phyloP scores from a whole-genome alignment of 2,797 vertebrate species.

The Allobates femoralis region DNA sequence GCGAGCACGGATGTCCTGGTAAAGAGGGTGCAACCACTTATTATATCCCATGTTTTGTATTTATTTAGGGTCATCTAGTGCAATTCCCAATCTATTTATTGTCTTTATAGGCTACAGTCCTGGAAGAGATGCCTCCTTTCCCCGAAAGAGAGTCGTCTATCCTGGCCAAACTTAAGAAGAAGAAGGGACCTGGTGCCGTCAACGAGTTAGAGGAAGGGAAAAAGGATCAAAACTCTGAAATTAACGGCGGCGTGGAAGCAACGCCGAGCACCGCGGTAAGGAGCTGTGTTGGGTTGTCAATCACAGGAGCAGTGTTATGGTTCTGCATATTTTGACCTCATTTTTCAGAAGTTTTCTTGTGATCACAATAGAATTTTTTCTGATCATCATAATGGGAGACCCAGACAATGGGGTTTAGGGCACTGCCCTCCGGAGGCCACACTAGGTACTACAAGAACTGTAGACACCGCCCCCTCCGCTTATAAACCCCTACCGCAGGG shows the following conservation, averaged over 20 bases:
- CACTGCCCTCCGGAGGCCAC: too few relatives aligned
- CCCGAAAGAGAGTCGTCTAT: constrained; percentile 75
- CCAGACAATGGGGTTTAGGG: too few relatives aligned
- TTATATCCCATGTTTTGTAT: neutral
- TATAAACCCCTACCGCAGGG: too few relatives aligned
- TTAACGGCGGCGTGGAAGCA: constrained; percentile 85
- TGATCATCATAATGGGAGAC: too few relatives aligned
- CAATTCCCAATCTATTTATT: neutral
- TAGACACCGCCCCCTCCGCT: too few relatives aligned
- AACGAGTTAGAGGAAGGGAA: constrained; percentile 78
- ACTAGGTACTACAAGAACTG: too few relatives aligned
- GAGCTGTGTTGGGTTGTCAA: neutral
- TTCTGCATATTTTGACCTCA: neutral
- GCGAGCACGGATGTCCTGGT: constrained; percentile 85
- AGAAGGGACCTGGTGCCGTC: constrained; percentile 75
- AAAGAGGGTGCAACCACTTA: constrained; percentile 56
- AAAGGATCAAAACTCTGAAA: constrained; percentile 78
- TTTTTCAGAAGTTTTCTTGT: neutral
- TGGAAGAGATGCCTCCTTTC: constrained; percentile 80
- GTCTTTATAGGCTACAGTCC: constrained; percentile 76
- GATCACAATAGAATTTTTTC: too few relatives aligned
- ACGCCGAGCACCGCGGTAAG: constrained; percentile 86
- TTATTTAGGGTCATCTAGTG: neutral
- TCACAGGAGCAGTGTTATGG: neutral
- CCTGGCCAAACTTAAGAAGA: constrained; percentile 76